These are phyloP conservation scores for Scotopteryx bipunctaria DNA, from an alignment of 2,888 invertebrate genomes.

Conservation along the genomic window DNA sequence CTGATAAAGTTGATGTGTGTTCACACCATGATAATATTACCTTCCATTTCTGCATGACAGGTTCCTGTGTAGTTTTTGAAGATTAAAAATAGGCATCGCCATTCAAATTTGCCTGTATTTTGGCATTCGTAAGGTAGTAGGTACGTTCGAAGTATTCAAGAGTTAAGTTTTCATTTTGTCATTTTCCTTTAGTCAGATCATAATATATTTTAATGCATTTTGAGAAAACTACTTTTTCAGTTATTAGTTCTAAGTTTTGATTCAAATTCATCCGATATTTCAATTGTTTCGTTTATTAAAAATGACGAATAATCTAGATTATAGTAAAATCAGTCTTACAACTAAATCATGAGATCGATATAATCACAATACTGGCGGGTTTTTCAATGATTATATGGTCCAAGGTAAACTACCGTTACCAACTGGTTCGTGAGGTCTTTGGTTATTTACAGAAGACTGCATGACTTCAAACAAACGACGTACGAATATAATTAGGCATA, in stretches of 20 bases:
- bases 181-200: too few species aligned
- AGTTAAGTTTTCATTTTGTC: too few species aligned
- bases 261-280: conserved; percentile 21
- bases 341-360: conserved; percentile 38
- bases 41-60: too few species aligned
- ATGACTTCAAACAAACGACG: conserved; percentile 1
- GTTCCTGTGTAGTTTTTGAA: too few species aligned
- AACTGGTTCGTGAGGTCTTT: conserved; percentile 2
- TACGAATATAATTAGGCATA: not conserved
- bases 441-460: not conserved
- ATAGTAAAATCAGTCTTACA: conserved; percentile 27
- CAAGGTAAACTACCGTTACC: conserved; percentile 23
- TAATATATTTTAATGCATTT: too few species aligned
- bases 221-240: too few species aligned
- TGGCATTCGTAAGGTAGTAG: too few species aligned
- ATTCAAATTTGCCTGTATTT: too few species aligned
- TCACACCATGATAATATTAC: too few species aligned
- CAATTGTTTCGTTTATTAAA: conserved; percentile 32
- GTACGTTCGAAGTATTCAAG: too few species aligned
- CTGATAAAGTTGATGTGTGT: too few species aligned
- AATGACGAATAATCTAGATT: conserved; percentile 25
- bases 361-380: conserved; percentile 35
- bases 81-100: too few species aligned
- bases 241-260: not conserved
- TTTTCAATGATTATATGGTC: conserved; percentile 50